Percentiles rank a stretch among this genome's conserved stretches.
Evolutionary conservation across 2,113 vertebrate species (phyloP).

Genomic region (Carassius carassius): DNA sequence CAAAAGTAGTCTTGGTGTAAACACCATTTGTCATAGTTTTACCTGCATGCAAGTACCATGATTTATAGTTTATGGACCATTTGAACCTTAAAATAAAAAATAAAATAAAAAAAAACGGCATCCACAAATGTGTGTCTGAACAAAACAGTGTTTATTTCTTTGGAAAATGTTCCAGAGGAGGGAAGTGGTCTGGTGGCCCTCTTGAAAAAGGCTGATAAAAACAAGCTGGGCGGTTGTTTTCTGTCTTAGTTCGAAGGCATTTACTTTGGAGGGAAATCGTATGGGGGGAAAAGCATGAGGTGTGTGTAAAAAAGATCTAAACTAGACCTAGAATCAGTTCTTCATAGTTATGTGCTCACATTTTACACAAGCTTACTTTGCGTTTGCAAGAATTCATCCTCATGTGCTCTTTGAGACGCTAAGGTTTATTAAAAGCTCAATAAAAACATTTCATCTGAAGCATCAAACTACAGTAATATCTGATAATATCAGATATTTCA

Average conservation of each 20-base stretch:
- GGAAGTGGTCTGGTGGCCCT: conserved; percentile 16
- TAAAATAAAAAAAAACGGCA: background rate
- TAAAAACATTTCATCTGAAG: background rate
- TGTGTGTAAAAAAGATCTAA: background rate
- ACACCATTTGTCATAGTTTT: background rate
- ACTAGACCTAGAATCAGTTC: background rate
- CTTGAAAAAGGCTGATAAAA: conserved; percentile 39
- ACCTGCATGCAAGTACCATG: background rate
- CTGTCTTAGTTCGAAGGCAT: conserved; percentile 6
- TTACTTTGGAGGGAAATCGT: conserved; percentile 1
- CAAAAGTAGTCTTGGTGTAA: background rate
- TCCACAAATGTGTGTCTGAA: background rate
- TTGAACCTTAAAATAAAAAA: too few relatives aligned
- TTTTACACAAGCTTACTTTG: background rate
- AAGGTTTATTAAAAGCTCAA: too few relatives aligned
- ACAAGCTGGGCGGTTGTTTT: conserved; percentile 32
- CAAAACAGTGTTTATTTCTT: background rate
- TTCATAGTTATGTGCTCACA: background rate
- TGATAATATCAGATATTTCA: background rate
- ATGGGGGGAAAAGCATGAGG: background rate
- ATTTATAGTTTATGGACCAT: background rate
- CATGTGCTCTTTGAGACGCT: background rate
- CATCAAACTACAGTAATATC: background rate
- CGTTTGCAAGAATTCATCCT: background rate
- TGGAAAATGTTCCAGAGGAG: background rate